Evolutionary conservation across 2,888 invertebrate genomes (phyloP).

Genomic region (Gortyna flavago): DNA sequence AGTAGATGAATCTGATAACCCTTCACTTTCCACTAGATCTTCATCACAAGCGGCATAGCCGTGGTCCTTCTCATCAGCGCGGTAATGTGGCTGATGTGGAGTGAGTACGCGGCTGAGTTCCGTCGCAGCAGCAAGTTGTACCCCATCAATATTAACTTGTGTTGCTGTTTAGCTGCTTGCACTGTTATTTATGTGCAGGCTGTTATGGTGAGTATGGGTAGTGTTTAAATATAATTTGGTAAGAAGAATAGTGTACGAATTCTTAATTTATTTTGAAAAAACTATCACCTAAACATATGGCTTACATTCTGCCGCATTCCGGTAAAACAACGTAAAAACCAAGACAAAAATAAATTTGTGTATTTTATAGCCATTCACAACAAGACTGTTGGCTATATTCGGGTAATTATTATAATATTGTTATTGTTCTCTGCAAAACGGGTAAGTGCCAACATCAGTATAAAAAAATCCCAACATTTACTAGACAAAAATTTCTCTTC

Average conservation of each 20-base stretch:
- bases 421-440: not conserved
- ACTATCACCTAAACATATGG: not conserved
- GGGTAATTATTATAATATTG: too few relatives aligned
- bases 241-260: not conserved
- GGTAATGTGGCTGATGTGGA: constrained; percentile 84
- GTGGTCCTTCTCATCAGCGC: constrained; percentile 78
- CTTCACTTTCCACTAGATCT: constrained; percentile 75
- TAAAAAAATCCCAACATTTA: not conserved
- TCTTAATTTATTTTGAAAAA: not conserved
- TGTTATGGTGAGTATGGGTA: constrained; percentile 89
- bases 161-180: constrained; percentile 90
- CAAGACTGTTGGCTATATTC: not conserved
- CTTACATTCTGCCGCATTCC: too few relatives aligned
- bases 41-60: constrained; percentile 82
- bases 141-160: constrained; percentile 90
- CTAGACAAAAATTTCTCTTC: not conserved
- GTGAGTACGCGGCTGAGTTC: constrained; percentile 82
- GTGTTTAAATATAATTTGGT: not conserved
- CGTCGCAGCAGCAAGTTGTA: constrained; percentile 89
- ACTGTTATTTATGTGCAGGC: constrained; percentile 92
- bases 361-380: not conserved
- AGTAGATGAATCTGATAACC: not conserved
- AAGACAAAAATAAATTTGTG: not conserved
- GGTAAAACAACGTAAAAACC: not conserved
- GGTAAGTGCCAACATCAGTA: not conserved